Evolutionary conservation across 2,113 vertebrate species (phyloP), one percentile per base, ranked within the genome.

Genomic region (Morone chrysops): DNA sequence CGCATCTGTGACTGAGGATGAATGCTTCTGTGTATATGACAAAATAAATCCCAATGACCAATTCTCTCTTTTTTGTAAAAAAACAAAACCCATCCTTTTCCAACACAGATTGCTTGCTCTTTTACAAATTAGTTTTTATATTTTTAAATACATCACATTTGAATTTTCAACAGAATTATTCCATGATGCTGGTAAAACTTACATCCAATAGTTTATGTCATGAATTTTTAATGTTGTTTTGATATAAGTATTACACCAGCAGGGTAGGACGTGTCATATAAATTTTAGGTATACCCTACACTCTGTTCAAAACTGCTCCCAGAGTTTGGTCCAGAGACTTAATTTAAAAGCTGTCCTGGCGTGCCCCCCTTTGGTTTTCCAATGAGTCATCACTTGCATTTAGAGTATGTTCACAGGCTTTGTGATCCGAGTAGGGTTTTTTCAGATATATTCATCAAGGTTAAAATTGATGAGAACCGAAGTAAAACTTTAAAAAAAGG

Each of bases 1-100:
- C 18, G 86, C 90, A 87, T 86, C 84, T 91, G 90, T 54, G 75
- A 65, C 25, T 6, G 51, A 76, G 65, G 65, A 80, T 75, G 59
- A 69, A 81, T 63, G 67, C 66, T 73, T 76, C 48, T 61, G 59
- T 80, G 69, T 69, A 75, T 69, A 75, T 40, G 36, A 83, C 41
- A 80, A 75, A 90, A 83, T 77, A 75, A 74, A 81, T 75, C 53
- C 60, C 18, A 53, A 41, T 73, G 59, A 75, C 81, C 79, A 66
- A 41, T 51, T 82, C 36, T 78, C 17, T 36, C 12, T 16, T 48
- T 77, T 75, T 51, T 69, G 53, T 59, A 82, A 86, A 87, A 17
- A 66, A 79, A n/a, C n/a, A n/a, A n/a, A 69, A 47, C 25, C 25
- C 25, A 4, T 43, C 40, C 20, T 56, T 43, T 51, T 43, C 17